Base-by-base conservation (phyloP, 2,888 invertebrate genomes). In the Sialis lutaria region DNA sequence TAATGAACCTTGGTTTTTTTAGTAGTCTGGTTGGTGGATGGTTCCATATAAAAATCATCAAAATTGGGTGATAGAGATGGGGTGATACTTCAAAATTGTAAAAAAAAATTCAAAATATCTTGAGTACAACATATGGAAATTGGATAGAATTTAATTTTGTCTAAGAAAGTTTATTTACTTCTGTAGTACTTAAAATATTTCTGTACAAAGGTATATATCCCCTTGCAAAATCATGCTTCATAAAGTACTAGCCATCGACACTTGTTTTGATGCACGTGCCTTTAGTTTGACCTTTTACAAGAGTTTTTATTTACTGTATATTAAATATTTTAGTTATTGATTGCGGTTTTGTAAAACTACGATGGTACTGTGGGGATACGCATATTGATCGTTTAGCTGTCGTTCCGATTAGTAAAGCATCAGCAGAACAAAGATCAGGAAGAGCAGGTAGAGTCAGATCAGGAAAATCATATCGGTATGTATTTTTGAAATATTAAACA, bases 261-360 rank as follows among this genome's bases (percentile, higher is more conserved):
- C 2, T 22, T 22, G 22, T 4, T 22, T 22, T 22, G 22, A 22
- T 22, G 4, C 22, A 22, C 4, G 22, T 22, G 22, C 22, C 4
- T 22, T 22, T 22, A n/a, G n/a, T n/a, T n/a, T n/a, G 2, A 22
- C 22, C 22, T 22, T 22, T 22, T 22, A 22, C 22, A 22, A 22
- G 22, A 22, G 6, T 47, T 42, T 42, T 41, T 44, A 44, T 44
- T 33, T 46, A 33, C 6, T 9, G 12, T 44, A n/a, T 35, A 6
- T 31, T 8, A 44, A 6, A 35, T 50, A 50, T 56, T 67, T 37
- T 62, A 89, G 93, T 96, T 46, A 79, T 97, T 47, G 98, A 98
- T 64, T 79, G 90, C 62, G 97, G 97, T 1, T 98, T 92, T 68
- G 91, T 93, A 44, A 97, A 96, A 68, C 64, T 95, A 54, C 82